Conservation (phyloP, 2,888 invertebrate species). For the Syrphus vitripennis region DNA sequence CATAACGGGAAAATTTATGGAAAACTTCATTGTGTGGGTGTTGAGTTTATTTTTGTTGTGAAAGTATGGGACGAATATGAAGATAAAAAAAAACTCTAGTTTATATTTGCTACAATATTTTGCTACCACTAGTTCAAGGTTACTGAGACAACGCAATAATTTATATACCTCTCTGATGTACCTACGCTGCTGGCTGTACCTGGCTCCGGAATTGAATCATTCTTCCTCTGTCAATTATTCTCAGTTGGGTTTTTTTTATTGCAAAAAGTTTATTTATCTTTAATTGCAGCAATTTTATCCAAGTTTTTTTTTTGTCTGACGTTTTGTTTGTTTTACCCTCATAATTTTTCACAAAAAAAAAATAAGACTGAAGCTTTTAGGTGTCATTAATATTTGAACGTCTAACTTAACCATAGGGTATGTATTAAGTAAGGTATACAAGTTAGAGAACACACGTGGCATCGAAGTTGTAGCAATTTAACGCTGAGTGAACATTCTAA, state of each 20-base stretch:
- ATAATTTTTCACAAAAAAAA: not conserved
- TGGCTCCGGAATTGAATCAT: constrained; percentile 41
- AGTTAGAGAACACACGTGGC: constrained; percentile 24
- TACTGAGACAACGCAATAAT: constrained; percentile 67
- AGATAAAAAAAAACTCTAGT: constrained; percentile 25
- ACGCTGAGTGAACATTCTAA: constrained; percentile 33
- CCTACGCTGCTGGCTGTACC: no score
- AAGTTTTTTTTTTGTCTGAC: not conserved
- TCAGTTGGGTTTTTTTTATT: not conserved
- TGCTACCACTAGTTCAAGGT: constrained; percentile 69
- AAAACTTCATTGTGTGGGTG: constrained; percentile 39
- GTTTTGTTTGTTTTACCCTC: not conserved
- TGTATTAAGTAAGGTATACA: no score
- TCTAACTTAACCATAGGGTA: not conserved
- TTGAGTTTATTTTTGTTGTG: not conserved
- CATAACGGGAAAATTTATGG: constrained; percentile 18
- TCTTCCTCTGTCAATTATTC: not conserved
- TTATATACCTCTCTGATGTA: no score
- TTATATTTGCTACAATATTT: constrained; percentile 27
- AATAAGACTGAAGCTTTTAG: not conserved
- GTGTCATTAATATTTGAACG: constrained; percentile 40
- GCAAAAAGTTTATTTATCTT: constrained; percentile 38
- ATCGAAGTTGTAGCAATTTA: constrained; percentile 15
- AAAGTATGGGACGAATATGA: not conserved
- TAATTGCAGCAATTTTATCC: constrained; percentile 39